Conservation (phyloP, 1,140 invertebrate species). For the Drosophila rhopaloa region DNA sequence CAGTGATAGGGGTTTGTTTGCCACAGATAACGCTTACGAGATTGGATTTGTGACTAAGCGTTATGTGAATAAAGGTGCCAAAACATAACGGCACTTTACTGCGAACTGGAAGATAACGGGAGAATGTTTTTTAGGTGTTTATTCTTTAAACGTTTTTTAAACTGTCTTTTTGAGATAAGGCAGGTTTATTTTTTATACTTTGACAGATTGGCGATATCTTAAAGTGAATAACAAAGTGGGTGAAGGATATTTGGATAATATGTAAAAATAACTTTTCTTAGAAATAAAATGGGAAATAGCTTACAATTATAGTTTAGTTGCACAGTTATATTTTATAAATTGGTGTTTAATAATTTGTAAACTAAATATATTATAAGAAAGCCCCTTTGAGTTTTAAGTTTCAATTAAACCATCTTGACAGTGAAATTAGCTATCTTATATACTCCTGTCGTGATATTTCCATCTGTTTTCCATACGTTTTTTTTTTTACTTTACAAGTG, state of each 20-base stretch:
- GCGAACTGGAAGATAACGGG: conserved; percentile 9
- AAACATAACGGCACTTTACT: conserved; percentile 16
- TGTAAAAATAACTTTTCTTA: no score
- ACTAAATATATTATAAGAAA: no score
- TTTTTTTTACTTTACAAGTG: conserved; percentile 13
- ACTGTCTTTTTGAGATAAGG: conserved; percentile 9
- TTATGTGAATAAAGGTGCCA: conserved; percentile 38
- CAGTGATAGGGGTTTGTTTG: conserved; percentile 33
- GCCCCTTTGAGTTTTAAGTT: no score
- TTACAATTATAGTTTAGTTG: no score
- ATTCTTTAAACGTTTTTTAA: conserved; percentile 15
- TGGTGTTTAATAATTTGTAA: no score
- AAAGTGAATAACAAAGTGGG: background rate
- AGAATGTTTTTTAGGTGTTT: conserved; percentile 32
- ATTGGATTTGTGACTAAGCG: conserved; percentile 27
- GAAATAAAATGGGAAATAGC: no score
- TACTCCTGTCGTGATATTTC: background rate
- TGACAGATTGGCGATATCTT: conserved; percentile 2
- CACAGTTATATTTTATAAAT: no score
- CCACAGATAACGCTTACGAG: conserved; percentile 16
- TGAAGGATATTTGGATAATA: background rate
- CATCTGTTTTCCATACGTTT: conserved; percentile 6
- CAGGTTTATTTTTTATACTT: background rate
- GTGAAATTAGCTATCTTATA: background rate
- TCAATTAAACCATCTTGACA: no score